Percentiles rank a stretch among this genome's conserved stretches.
Evolutionary conservation across 2,888 invertebrate species (phyloP).

Genomic region (Amphipyra berbera): DNA sequence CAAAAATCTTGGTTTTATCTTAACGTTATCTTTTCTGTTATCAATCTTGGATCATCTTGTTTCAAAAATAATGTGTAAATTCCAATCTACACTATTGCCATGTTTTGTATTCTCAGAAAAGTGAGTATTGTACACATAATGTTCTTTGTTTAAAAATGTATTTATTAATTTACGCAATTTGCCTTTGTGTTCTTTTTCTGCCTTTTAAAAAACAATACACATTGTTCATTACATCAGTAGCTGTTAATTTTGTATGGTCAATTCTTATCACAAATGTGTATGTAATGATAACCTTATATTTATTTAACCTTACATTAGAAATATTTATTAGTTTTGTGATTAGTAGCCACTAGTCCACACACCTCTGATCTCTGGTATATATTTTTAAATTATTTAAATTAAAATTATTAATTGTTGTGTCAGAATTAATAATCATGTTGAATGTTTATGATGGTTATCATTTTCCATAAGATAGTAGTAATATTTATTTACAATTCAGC

Average conservation of each 20-base stretch:
- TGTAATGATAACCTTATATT: slow-evolving; percentile 56
- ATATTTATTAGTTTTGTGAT: slow-evolving; percentile 30
- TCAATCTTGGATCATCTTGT: slow-evolving; percentile 78
- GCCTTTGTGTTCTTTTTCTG: slow-evolving; percentile 51
- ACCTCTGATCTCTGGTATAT: slow-evolving; percentile 43
- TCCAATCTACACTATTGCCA: slow-evolving; percentile 61
- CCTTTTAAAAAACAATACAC: slow-evolving; percentile 36
- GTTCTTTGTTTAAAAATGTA: slow-evolving; percentile 60
- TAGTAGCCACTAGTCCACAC: slow-evolving; percentile 16
- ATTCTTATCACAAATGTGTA: slow-evolving; percentile 47
- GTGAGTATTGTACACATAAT: slow-evolving; percentile 65
- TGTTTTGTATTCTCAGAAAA: slow-evolving; percentile 85
- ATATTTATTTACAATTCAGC: not conserved
- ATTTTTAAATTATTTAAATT: slow-evolving; percentile 1
- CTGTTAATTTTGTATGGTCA: slow-evolving; percentile 28
- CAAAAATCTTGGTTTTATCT: slow-evolving; percentile 77
- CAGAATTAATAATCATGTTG: slow-evolving; percentile 7
- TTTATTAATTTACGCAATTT: slow-evolving; percentile 38
- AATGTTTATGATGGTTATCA: slow-evolving; percentile 21
- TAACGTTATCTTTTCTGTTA: slow-evolving; percentile 81
- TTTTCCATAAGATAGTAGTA: slow-evolving; percentile 23
- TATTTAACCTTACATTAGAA: slow-evolving; percentile 42
- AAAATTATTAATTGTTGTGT: not conserved
- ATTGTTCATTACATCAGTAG: slow-evolving; percentile 47
- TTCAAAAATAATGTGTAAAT: slow-evolving; percentile 64